Conservation (phyloP, 2,888 invertebrate genomes). For the Alcis repandata region DNA sequence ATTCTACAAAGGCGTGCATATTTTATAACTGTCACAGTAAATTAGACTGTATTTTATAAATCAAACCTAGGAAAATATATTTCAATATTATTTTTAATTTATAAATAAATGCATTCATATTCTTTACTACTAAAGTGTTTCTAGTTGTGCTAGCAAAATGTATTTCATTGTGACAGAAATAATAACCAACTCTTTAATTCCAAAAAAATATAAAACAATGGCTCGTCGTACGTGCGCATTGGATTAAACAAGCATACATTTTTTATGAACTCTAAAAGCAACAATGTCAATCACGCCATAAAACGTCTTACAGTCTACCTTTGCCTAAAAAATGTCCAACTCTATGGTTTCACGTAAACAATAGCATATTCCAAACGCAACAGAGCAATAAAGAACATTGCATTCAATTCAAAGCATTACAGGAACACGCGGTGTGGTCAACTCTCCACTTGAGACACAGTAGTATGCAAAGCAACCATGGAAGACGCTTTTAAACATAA, state of each 20-base stretch:
- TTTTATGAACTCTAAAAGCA: conserved; percentile 26
- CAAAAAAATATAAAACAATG: conserved; percentile 13
- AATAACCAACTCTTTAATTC: too few species aligned
- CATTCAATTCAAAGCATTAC: conserved; percentile 70
- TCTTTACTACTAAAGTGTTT: too few species aligned
- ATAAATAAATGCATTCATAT: too few species aligned
- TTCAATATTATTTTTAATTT: too few species aligned
- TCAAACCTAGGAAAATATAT: too few species aligned
- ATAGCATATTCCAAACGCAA: conserved; percentile 67
- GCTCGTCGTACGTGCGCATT: conserved; percentile 19
- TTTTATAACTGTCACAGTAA: too few species aligned
- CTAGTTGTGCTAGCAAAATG: too few species aligned
- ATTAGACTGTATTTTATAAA: too few species aligned
- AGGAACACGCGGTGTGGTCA: conserved; percentile 79
- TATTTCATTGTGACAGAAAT: too few species aligned
- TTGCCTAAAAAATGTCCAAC: conserved; percentile 38
- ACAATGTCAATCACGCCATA: conserved; percentile 45
- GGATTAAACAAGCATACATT: conserved; percentile 14
- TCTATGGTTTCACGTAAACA: conserved; percentile 57
- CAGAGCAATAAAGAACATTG: conserved; percentile 68
- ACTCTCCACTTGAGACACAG: conserved; percentile 50
- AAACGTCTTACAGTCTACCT: conserved; percentile 37
- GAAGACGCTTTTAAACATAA: conserved; percentile 70
- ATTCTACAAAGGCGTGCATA: too few species aligned
- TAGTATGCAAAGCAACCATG: conserved; percentile 64